Evolutionary conservation across 1,140 invertebrate species (phyloP).

Genomic region (Drosophila lowei): DNA sequence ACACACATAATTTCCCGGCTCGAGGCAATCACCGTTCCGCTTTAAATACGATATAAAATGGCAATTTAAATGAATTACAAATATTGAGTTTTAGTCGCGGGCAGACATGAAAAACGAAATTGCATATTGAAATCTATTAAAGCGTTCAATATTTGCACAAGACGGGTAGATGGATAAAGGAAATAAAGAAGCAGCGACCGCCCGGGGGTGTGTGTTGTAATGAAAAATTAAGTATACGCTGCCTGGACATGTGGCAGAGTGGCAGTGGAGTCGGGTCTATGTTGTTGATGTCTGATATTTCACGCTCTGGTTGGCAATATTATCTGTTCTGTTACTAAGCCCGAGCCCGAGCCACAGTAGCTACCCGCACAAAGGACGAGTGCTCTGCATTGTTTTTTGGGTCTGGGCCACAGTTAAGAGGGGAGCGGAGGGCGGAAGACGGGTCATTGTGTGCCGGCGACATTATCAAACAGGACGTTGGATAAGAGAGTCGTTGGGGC

Average conservation of each 20-base stretch:
- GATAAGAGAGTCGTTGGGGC: conserved; percentile 26
- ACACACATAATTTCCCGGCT: conserved; percentile 7
- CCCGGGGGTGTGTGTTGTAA: conserved; percentile 27
- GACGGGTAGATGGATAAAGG: not conserved
- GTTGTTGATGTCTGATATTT: conserved; percentile 53
- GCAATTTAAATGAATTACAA: conserved; percentile 71
- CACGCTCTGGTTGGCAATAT: conserved; percentile 35
- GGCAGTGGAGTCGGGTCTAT: conserved; percentile 1
- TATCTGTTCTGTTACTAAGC: conserved; percentile 28
- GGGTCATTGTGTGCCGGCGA: conserved; percentile 34
- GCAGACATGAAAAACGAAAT: conserved; percentile 44
- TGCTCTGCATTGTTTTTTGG: conserved; percentile 25
- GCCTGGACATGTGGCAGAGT: conserved; percentile 7
- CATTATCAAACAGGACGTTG: conserved; percentile 41
- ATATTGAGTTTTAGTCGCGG: conserved; percentile 49
- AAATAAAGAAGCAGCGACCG: too few species aligned
- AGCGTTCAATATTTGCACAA: conserved; percentile 46
- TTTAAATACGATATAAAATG: conserved; percentile 18
- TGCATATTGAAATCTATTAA: conserved; percentile 60
- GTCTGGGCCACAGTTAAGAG: not conserved
- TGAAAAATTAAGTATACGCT: conserved; percentile 53
- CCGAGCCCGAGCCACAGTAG: conserved; percentile 13
- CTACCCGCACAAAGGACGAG: conserved; percentile 37
- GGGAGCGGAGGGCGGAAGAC: not conserved
- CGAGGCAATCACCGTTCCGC: not conserved